phyloP scores from a whole-genome alignment of 1,140 invertebrate species.

The Listronotus bonariensis region DNA sequence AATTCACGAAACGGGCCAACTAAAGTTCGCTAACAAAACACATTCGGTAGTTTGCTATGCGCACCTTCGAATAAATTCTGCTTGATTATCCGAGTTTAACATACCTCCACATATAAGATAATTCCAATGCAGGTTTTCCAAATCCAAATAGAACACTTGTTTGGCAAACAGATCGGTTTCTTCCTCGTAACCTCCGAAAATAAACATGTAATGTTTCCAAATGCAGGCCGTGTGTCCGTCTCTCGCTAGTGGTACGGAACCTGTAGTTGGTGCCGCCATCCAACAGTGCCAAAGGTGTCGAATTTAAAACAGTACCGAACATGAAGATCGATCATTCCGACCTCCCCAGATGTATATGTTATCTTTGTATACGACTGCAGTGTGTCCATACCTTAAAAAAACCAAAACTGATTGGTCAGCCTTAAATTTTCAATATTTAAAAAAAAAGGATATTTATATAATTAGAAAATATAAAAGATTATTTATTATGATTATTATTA shows the following conservation, averaged over 20 bases:
- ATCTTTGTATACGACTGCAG: slow-evolving; percentile 76
- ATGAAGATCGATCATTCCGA: slow-evolving; percentile 80
- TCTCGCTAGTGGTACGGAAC: slow-evolving; percentile 73
- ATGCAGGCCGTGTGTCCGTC: slow-evolving; percentile 91
- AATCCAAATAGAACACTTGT: slow-evolving; percentile 76
- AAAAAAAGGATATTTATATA: too few relatives aligned
- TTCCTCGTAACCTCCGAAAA: slow-evolving; percentile 89
- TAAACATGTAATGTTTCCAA: slow-evolving; percentile 81
- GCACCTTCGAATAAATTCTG: too few relatives aligned
- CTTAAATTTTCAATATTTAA: too few relatives aligned
- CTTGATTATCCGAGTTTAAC: too few relatives aligned
- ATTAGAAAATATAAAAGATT: too few relatives aligned
- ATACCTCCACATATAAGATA: slow-evolving; percentile 56
- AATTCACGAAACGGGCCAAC: too few relatives aligned
- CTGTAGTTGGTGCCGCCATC: slow-evolving; percentile 68
- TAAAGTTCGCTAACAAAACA: too few relatives aligned
- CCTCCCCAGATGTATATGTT: slow-evolving; percentile 90
- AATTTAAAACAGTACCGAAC: slow-evolving; percentile 80
- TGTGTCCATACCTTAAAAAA: slow-evolving; percentile 76
- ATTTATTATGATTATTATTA: too few relatives aligned
- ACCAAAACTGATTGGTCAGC: too few relatives aligned
- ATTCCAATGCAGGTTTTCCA: slow-evolving; percentile 74
- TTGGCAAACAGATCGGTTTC: slow-evolving; percentile 77
- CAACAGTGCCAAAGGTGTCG: slow-evolving; percentile 74
- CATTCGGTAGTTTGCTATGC: too few relatives aligned